phyloP scores from a whole-genome alignment of 2,888 invertebrate species.

The Zaprionus lineosus region DNA sequence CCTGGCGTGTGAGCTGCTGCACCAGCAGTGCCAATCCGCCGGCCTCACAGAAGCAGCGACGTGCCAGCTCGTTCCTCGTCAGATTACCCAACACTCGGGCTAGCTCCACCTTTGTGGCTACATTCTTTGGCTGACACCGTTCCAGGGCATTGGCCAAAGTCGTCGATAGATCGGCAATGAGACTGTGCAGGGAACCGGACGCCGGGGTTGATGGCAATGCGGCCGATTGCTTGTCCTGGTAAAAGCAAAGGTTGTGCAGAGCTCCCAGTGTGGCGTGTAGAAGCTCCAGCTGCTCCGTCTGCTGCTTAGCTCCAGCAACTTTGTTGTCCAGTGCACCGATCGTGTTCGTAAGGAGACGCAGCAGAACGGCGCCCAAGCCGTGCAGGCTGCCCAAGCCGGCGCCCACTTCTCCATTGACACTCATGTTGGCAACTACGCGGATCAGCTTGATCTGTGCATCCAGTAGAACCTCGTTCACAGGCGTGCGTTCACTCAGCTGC shows the following conservation, averaged over 20 bases:
- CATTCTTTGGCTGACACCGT: slow-evolving; percentile 64
- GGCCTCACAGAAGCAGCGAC: slow-evolving; percentile 87
- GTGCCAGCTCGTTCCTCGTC: slow-evolving; percentile 87
- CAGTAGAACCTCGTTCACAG: slow-evolving; percentile 77
- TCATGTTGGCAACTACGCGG: slow-evolving; percentile 92
- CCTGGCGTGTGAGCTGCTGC: slow-evolving; percentile 61
- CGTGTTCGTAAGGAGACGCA: slow-evolving; percentile 70
- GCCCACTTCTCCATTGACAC: slow-evolving; percentile 90
- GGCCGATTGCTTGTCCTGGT: slow-evolving; percentile 84
- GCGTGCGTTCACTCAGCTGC: slow-evolving; percentile 83
- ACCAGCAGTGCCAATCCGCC: slow-evolving; percentile 86
- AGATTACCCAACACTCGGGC: slow-evolving; percentile 92
- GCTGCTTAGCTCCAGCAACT: slow-evolving; percentile 52
- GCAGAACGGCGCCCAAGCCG: slow-evolving; percentile 82
- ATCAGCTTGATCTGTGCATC: slow-evolving; percentile 84
- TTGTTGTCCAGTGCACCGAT: slow-evolving; percentile 25
- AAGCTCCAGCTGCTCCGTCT: slow-evolving; percentile 88
- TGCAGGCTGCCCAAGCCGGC: slow-evolving; percentile 85
- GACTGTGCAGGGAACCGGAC: slow-evolving; percentile 76
- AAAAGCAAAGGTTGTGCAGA: slow-evolving; percentile 92
- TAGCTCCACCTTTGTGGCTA: slow-evolving; percentile 86
- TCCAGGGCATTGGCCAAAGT: slow-evolving; percentile 73
- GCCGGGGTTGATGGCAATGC: slow-evolving; percentile 43
- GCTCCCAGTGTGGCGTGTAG: slow-evolving; percentile 91
- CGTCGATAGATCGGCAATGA: slow-evolving; percentile 74